Evolutionary conservation across 1,140 invertebrate genomes (phyloP), one percentile per base, ranked within the genome.

Genomic region (Musca domestica): DNA sequence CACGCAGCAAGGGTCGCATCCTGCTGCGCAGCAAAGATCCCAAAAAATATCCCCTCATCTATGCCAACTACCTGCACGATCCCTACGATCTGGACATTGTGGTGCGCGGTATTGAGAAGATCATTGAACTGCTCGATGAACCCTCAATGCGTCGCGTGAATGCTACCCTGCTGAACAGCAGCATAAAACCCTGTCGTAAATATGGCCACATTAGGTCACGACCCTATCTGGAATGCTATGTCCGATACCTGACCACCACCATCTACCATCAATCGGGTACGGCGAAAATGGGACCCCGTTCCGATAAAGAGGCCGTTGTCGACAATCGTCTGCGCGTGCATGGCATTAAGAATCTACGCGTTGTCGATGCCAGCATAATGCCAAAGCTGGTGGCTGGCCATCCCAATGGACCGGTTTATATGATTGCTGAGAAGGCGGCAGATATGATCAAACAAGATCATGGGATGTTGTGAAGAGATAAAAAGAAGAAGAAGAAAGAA

Each of bases 341-440:
- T 71, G 93, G 93, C 0, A 81, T 95, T 0, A 76, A 86, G 25
- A 90, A 90, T 20, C 82, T 95, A 5, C 84, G 94, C 49, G 92
- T 96, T 12, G 91, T 93, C 48, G 94, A 95, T 77, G 92, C 92
- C 5, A 93, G 92, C 64, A 91, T 95, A 66, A 95, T 95, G 92
- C 94, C 94, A 0, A 91, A 89, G 0, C 92, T 95, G 76, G 86
- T 78, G 84, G 87, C 85, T 70, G 92, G 92, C 2, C 93, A 95
- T 73, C 93, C 92, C 0, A 94, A 94, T 81, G 93, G 92, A 0
- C 90, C 93, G 3, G 86, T 88, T 5, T 92, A 95, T 46, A 94
- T 94, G 92, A 92, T 95, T 48, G 93, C 86, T 0, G 93, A 95
- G 76, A 94, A 92, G 80, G 92, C 90, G 2, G 86, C 91, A 0